Evolutionary conservation across 2,888 invertebrate species (phyloP), one percentile per base, ranked within the genome.

Genomic region (Corythucha ciliata): DNA sequence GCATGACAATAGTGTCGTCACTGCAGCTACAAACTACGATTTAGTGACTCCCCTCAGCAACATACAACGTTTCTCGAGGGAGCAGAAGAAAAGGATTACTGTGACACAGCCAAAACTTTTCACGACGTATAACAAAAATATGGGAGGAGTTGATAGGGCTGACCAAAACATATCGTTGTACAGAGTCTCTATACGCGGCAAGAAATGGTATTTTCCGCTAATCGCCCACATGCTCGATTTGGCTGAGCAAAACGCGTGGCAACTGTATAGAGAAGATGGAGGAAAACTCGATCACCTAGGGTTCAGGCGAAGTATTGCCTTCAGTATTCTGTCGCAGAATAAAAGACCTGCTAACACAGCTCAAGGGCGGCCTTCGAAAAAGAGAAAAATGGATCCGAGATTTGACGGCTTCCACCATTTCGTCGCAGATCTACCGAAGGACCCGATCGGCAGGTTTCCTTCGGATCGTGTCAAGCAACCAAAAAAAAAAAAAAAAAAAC

Each of bases 181-280:
- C 47, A 41, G 62, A 34, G 42, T 56, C 18, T 41, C 47, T 2
- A 60, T 62, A 1, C 54, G 62, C 48, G 61, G 62, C 14, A 63
- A 62, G 52, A 64, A 63, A 44, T 63, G 61, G 60, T 45, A 33
- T 45, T 45, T 45, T 24, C 46, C 33, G 16, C 12, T 63, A n/a
- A 46, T 63, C n/a, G 14, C 49, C 10, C 61, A 63, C 34, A 58
- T 55, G 26, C 39, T 63, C 22, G 62, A 63, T 55, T 56, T 59
- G 55, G 58, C 60, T 6, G 53, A 59, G 26, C 61, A 62, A 39
- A 65, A 63, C 57, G 59, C 59, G 14, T 63, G 62, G 62, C 60
- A 62, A n/a, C 29, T 63, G 21, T 57, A 61, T 29, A 25, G 55
- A 48, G 25, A 29, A 8, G 5, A 56, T 32, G 57, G 59, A 20